Base-by-base conservation (phyloP, 2,888 invertebrate species). In the Tenthredo distinguenda region DNA sequence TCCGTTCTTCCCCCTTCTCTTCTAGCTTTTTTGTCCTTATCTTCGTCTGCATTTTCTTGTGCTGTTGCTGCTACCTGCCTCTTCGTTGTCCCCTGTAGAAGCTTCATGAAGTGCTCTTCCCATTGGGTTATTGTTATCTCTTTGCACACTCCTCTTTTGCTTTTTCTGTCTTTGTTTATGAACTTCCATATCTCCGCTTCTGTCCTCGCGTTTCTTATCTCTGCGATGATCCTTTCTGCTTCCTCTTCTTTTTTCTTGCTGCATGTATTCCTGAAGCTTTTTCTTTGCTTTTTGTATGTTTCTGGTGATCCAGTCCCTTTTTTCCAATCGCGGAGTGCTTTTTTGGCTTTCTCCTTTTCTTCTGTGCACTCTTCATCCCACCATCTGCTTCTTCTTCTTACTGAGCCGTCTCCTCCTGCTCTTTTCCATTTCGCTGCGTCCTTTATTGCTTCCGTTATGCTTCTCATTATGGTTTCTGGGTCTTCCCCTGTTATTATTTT, bases 21-120 rank as follows among this genome's bases (percentile, higher is more conserved):
- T 7, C 43, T 21, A 37, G n/a, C 21, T 43, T 37, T 40, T 18
- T 43, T 21, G 4, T 85, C 71, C 40, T 62, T 58, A 34, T 31
- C 74, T 31, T 18, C 1, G 12, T 26, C 15, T 1, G 50, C 15
- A 2, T 47, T 10, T n/a, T 37, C 79, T 84, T 71, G 72, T 85
- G 65, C 37, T 5, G 5, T 6, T 84, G 0, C n/a, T 15, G 6
- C 83, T 74, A 47, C 84, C 76, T 77, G 74, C 31, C 85, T 85
- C 55, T 81, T 68, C n/a, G 62, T 62, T 55, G 50, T 85, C 83
- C 86, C 55, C 71, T 47, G 84, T n/a, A 65, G 47, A 18, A 47
- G 47, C n/a, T 76, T 43, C 50, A 58, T 43, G 62, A 84, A 84
- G 21, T 84, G 65, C 76, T 58, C 40, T 50, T 37, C 40, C 84